Base-by-base conservation (phyloP, 2,797 vertebrate genomes). In the Sciurus vulgaris region DNA sequence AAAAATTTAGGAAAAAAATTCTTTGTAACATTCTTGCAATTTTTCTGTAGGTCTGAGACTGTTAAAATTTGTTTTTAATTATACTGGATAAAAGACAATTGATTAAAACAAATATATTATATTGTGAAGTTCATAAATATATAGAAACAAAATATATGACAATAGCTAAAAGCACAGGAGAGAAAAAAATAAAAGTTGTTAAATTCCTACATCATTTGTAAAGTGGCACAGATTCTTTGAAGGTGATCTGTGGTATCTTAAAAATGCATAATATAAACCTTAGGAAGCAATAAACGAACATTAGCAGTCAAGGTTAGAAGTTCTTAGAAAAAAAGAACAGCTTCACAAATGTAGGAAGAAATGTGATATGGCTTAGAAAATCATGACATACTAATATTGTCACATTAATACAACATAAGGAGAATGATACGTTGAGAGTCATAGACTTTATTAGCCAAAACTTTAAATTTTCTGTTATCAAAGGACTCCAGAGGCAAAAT, bases 401-500 rank as follows among this genome's bases (percentile, higher is more conserved):
- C 12, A 30, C 56, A 49, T 81, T 87, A 86, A 87, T 74, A 67
- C 33, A n/a, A 54, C 61, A 77, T 17, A 81, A 61, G 89, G 26
- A 93, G 5, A 96, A 81, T 73, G 70, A 92, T 89, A 95, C 26
- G 20, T 22, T 11, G 59, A 95, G 7, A 85, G 41, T 56, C 63
- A 56, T 13, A 51, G 54, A 73, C 8, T 96, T 95, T 38, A 51
- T 81, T 74, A 84, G 9, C 26, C 56, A 81, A 89, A 81, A n/a
- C 35, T 88, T 69, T 95, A 87, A 84, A 78, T 73, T 91, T 73
- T 91, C 56, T 94, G 24, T 73, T 22, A 85, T 63, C 28, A 44
- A 78, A 95, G 59, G 51, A 91, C 38, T 74, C 63, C 12, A 86
- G 26, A 61, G 22, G 70, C 49, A 88, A 96, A 92, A 96, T 76